phyloP scores from a whole-genome alignment of 1,140 invertebrate genomes.

The Ceratosolen solmsi region DNA sequence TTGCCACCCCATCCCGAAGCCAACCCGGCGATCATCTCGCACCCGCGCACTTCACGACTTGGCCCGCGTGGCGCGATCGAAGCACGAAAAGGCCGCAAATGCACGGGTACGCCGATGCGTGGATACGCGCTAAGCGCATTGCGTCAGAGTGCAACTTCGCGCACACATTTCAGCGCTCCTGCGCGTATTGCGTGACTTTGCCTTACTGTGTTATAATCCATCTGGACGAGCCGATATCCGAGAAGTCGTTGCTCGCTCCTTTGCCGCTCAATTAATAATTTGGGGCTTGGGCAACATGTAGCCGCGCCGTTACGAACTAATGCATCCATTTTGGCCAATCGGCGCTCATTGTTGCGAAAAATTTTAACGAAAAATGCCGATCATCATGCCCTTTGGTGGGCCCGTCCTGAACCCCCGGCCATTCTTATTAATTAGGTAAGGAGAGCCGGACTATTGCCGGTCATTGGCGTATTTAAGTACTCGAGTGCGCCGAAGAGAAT shows the following conservation, averaged over 20 bases:
- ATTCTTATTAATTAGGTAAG: no score
- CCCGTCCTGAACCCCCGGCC: neutral
- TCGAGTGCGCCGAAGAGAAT: no score
- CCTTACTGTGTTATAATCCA: neutral
- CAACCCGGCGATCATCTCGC: no score
- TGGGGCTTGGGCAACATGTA: neutral
- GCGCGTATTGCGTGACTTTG: conserved; percentile 8
- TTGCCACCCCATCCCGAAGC: no score
- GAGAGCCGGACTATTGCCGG: no score
- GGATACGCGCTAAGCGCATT: neutral
- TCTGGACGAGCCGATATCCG: conserved; percentile 51
- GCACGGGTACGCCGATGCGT: neutral
- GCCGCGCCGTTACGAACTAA: neutral
- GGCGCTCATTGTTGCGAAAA: neutral
- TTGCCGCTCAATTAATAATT: neutral
- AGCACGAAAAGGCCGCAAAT: no score
- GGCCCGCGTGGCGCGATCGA: no score
- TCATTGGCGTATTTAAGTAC: no score
- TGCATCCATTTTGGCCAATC: conserved; percentile 3
- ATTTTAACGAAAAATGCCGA: neutral
- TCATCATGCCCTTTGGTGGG: neutral
- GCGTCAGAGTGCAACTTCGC: neutral
- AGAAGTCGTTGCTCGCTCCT: neutral
- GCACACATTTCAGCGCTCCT: conserved; percentile 9
- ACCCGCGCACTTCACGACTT: no score